These are phyloP conservation scores for Percina caprodes DNA, from an alignment of 2,113 vertebrate species.

Conservation along the genomic window DNA sequence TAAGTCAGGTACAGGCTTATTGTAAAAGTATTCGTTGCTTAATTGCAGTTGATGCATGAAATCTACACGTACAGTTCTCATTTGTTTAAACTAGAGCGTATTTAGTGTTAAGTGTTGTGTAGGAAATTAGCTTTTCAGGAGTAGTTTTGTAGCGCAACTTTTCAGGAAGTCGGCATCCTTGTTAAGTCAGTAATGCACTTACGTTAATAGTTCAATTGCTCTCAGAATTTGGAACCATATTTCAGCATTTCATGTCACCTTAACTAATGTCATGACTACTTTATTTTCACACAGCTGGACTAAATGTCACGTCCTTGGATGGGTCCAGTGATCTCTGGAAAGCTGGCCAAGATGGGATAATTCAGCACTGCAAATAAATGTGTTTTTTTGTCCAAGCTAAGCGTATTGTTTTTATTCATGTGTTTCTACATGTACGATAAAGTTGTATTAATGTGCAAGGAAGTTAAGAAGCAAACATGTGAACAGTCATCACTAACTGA, in stretches of 20 bases:
- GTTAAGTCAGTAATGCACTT: no score
- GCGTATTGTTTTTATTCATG: background rate
- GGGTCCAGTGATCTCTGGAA: constrained; percentile 13
- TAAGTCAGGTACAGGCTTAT: fast-evolving
- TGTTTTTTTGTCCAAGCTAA: constrained; percentile 60
- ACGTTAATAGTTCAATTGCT: no score
- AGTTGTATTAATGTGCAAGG: no score
- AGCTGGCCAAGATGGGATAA: constrained; percentile 53
- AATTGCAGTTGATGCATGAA: background rate
- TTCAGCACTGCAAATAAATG: constrained; percentile 70
- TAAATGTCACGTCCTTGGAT: constrained; percentile 48
- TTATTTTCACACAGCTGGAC: constrained; percentile 66
- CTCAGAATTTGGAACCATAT: background rate
- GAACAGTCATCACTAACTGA: no score
- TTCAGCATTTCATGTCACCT: fast-evolving
- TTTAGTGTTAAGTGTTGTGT: no score
- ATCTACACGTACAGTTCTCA: background rate
- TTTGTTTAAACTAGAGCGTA: fast-evolving
- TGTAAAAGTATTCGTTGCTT: background rate
- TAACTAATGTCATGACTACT: background rate
- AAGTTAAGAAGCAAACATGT: background rate
- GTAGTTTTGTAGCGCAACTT: no score
- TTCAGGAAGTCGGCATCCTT: background rate
- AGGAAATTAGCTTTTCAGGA: fast-evolving
- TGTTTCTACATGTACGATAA: background rate